Percentiles rank a stretch among this genome's conserved stretches.
Conservation (phyloP, 1,140 invertebrate genomes). For the Leptopilina clavipes region DNA sequence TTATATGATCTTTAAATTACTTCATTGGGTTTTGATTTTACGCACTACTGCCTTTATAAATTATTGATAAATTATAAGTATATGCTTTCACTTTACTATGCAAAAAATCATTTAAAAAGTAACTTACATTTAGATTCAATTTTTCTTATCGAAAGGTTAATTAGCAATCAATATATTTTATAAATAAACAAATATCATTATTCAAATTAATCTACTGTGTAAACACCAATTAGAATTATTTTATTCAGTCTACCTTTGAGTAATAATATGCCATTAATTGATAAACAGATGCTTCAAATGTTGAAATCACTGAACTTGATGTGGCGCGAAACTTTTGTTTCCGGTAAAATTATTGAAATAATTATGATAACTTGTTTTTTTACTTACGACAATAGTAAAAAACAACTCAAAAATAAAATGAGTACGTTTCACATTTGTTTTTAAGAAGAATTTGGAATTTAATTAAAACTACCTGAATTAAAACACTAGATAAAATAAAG, state of each 20-base stretch:
- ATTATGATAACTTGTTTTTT: too few species aligned
- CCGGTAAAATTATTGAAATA: too few species aligned
- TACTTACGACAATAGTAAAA: background rate
- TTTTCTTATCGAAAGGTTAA: background rate
- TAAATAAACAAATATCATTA: background rate
- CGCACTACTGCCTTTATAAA: background rate
- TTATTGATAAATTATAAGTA: background rate
- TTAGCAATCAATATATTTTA: background rate
- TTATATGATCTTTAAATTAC: background rate
- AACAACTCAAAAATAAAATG: background rate
- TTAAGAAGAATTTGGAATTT: too few species aligned
- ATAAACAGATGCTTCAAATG: too few species aligned
- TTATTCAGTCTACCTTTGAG: too few species aligned
- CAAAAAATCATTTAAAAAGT: background rate
- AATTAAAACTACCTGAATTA: background rate
- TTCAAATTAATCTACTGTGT: too few species aligned
- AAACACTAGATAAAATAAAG: constrained; percentile 4
- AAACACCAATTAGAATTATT: too few species aligned
- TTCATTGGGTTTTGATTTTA: background rate
- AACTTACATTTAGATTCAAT: background rate
- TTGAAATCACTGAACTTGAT: too few species aligned
- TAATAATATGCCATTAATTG: too few species aligned
- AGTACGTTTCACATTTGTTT: background rate
- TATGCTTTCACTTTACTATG: background rate
- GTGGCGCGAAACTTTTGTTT: too few species aligned